A percentile compares a stretch with the other conserved stretches of the same genome.
phyloP scores from a whole-genome alignment of 2,797 vertebrate species.

The Microctenopoma steveboyesi region DNA sequence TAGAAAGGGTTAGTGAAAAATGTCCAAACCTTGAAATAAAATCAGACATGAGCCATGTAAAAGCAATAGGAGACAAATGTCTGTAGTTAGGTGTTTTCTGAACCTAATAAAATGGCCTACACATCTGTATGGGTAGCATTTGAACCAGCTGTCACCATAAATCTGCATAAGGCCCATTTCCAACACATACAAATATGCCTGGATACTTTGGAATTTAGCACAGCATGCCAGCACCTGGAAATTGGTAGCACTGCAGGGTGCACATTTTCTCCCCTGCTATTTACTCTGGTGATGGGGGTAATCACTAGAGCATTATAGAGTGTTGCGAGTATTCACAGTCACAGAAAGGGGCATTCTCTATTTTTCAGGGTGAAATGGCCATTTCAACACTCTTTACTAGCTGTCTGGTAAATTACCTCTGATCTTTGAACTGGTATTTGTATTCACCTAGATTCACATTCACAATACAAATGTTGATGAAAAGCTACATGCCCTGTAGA shows the following conservation, averaged over 20 bases:
- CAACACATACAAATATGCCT: conserved; percentile 48
- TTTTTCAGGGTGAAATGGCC: not conserved
- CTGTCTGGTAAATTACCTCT: not conserved
- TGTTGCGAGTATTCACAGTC: conserved; percentile 11
- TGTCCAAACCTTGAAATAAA: not conserved
- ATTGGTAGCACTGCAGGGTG: conserved; percentile 23
- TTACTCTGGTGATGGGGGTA: conserved; percentile 10
- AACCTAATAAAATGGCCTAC: conserved; percentile 7
- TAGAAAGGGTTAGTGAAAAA: no score
- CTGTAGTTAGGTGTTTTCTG: conserved; percentile 5
- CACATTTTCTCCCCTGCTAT: conserved; percentile 10
- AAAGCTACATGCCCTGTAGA: not conserved
- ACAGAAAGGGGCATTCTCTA: not conserved
- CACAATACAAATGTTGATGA: not conserved
- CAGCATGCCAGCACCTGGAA: conserved; percentile 34
- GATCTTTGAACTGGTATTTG: not conserved
- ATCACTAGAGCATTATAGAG: conserved; percentile 10
- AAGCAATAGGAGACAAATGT: conserved; percentile 5
- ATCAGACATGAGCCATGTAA: not conserved
- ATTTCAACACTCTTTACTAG: conserved; percentile 5
- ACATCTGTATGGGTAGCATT: conserved; percentile 37
- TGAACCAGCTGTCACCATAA: conserved; percentile 46
- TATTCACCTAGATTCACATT: not conserved
- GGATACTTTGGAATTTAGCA: conserved; percentile 42
- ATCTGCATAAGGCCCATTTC: conserved; percentile 38